These are phyloP conservation scores for Pachypanchax playfairii DNA, from an alignment of 2,113 vertebrate genomes.

Conservation along the genomic window DNA sequence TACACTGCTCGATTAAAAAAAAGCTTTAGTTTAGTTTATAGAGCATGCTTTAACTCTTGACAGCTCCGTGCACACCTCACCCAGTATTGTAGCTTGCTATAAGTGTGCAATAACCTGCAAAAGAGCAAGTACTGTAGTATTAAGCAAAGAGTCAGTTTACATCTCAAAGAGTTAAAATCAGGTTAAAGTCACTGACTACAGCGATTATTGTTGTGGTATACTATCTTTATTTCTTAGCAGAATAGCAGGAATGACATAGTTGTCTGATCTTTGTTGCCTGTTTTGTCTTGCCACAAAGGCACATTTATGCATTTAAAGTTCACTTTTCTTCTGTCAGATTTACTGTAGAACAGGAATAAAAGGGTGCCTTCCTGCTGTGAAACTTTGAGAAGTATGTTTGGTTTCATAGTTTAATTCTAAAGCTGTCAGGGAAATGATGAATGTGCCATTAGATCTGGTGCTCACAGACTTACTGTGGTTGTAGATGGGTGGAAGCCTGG, in stretches of 20 bases:
- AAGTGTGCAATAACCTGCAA: slow-evolving; percentile 67
- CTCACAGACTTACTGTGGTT: too few relatives aligned
- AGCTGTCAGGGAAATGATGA: slow-evolving; percentile 54
- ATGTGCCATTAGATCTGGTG: slow-evolving; percentile 50
- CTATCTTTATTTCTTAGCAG: slow-evolving; percentile 23
- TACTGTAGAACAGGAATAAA: slow-evolving; percentile 44
- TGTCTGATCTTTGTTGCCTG: slow-evolving; percentile 24
- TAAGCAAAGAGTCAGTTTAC: slow-evolving; percentile 48
- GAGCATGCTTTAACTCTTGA: slow-evolving; percentile 67
- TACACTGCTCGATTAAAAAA: slow-evolving; percentile 51
- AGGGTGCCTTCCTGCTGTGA: slow-evolving; percentile 67
- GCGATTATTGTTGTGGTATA: slow-evolving; percentile 22
- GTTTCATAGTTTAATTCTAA: slow-evolving; percentile 30
- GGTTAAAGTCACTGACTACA: slow-evolving; percentile 24
- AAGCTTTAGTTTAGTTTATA: slow-evolving; percentile 70
- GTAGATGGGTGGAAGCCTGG: too few relatives aligned
- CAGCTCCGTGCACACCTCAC: slow-evolving; percentile 53
- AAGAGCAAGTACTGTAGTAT: slow-evolving; percentile 55
- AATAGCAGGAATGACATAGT: slow-evolving; percentile 10
- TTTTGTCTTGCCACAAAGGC: slow-evolving; percentile 44
- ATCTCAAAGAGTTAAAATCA: slow-evolving; percentile 35
- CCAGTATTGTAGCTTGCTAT: slow-evolving; percentile 65
- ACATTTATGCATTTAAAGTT: slow-evolving; percentile 62
- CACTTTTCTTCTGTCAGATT: slow-evolving; percentile 34
- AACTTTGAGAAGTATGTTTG: slow-evolving; percentile 27